phyloP scores from a whole-genome alignment of 2,797 vertebrate genomes.

The Columba guinea region DNA sequence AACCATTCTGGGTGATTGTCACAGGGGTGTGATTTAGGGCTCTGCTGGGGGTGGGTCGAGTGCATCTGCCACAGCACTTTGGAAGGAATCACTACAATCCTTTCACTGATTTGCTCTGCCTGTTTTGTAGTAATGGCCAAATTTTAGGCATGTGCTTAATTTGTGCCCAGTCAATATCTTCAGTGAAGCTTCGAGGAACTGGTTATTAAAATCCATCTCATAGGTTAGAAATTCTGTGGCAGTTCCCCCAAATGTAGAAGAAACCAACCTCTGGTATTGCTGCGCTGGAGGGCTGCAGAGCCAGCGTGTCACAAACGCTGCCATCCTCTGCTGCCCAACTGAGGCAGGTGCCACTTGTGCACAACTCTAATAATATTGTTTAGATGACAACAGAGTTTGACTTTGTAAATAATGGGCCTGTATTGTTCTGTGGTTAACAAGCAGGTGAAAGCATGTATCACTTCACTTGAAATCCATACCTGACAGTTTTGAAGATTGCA shows the following conservation, averaged over 20 bases:
- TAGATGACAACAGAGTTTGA: neutral
- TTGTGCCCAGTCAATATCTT: neutral
- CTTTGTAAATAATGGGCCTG: neutral
- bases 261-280: neutral
- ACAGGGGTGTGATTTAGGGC: too few relatives aligned
- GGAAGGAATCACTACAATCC: neutral
- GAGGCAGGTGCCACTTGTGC: neutral
- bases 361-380: neutral
- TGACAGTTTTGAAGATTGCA: slow-evolving; percentile 6
- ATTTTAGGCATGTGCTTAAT: neutral
- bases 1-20: neutral
- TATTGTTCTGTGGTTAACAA: neutral
- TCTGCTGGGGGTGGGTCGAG: too few relatives aligned
- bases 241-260: neutral
- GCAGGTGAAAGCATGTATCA: neutral
- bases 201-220: neutral
- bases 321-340: neutral
- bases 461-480: neutral
- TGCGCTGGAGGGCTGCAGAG: neutral
- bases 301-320: neutral
- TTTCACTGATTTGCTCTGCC: neutral
- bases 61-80: neutral
- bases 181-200: neutral
- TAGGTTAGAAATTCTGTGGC: neutral
- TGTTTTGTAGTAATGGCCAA: neutral